Evolutionary conservation across 1,140 invertebrate species (phyloP), one percentile per base, ranked within the genome.

Genomic region (Dinothrombium tinctorium): DNA sequence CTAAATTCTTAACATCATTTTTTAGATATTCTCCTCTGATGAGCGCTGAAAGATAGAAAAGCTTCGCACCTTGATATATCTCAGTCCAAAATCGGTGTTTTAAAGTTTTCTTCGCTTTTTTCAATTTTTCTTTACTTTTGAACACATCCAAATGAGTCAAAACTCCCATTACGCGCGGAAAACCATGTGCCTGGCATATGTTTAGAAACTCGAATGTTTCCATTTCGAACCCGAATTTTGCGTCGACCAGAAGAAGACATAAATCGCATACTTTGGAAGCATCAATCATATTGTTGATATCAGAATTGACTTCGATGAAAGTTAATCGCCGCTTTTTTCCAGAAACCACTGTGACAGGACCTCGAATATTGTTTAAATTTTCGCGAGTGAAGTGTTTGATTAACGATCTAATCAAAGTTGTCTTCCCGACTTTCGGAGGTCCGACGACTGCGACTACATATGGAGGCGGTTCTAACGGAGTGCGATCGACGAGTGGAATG

Each of bases 81-180:
- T 99, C 94, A 1, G 84, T 94, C 87, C 90, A 96, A 61, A 96
- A 96, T 35, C 94, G 64, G 55, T 95, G 83, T 59, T 98, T 99
- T 6, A 99, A 59, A n/a, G 68, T 67, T 60, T 95, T 98, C 57
- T 98, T 98, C 0, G 73, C 79, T 48, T 71, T 78, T 49, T 81
- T 76, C 21, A 95, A 57, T 44, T 74, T 70, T 53, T 87, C 87
- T 7, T 71, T 71, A 59, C 90, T 83, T 51, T 77, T 82, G 29
- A 98, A 76, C 54, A 79, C 67, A 59, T 99, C 94, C 19, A 99
- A 64, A 64, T 99, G 94, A 11, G 87, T 98, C 0, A 99, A 59
- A 0, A 99, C 78, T 17, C 89, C 90, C 84, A 98, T 94, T 11
- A 98, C 77, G 52, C 82, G 73, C 2, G 90, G 92, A 75, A 96